phyloP scores from a whole-genome alignment of 2,113 vertebrate genomes.

The Pseudonaja textilis region DNA sequence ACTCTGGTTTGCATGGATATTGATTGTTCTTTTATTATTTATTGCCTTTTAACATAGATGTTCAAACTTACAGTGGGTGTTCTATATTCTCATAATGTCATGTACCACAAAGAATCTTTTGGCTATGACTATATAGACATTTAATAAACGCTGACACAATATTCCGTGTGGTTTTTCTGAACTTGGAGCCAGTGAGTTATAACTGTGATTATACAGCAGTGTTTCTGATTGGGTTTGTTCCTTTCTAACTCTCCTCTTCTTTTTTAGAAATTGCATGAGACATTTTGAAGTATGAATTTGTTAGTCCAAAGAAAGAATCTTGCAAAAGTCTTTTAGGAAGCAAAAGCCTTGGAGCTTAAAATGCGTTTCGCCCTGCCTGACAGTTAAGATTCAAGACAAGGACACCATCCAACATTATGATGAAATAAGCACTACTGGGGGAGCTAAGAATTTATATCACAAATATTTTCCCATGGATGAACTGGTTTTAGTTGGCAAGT shows the following conservation, averaged over 20 bases:
- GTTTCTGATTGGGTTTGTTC: constrained; percentile 27
- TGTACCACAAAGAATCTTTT: background rate
- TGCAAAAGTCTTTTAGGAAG: constrained; percentile 43
- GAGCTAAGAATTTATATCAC: background rate
- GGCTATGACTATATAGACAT: background rate
- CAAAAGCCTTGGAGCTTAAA: constrained; percentile 9
- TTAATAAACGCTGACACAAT: constrained; percentile 36
- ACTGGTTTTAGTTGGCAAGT: background rate
- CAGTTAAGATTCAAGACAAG: constrained; percentile 17
- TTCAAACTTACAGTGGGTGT: background rate
- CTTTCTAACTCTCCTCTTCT: too few relatives aligned
- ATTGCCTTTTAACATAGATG: background rate
- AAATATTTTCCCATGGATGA: background rate
- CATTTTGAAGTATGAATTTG: constrained; percentile 57
- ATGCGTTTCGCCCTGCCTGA: constrained; percentile 15
- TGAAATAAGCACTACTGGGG: background rate
- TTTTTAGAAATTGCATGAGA: constrained; percentile 16
- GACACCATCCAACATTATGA: constrained; percentile 4
- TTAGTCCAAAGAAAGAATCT: constrained; percentile 48
- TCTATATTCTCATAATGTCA: background rate
- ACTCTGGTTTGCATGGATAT: background rate
- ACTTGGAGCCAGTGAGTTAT: constrained; percentile 13
- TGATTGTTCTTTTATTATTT: background rate
- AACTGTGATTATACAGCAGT: constrained; percentile 40
- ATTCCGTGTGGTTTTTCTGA: constrained; percentile 49